Evolutionary conservation across 2,113 vertebrate species (phyloP).

Genomic region (Psittacula cyanocephala): DNA sequence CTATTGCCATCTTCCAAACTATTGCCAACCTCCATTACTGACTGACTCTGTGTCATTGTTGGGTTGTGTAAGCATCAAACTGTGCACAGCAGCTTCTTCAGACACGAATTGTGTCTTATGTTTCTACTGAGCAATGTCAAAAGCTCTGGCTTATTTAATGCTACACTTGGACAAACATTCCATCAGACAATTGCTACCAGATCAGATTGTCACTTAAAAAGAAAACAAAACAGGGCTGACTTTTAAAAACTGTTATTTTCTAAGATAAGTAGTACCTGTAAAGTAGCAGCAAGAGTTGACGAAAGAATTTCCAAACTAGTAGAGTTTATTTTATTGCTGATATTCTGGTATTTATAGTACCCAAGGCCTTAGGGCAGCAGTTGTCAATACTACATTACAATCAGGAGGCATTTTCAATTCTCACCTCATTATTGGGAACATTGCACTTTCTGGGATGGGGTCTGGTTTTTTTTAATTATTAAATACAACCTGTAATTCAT

Average conservation of each 20-base stretch:
- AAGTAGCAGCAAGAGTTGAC: not conserved
- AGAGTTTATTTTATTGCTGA: no score
- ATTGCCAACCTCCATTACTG: not conserved
- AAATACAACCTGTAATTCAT: no score
- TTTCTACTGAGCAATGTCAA: not conserved
- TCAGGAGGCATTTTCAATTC: no score
- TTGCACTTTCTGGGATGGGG: no score
- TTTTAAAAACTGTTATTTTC: not conserved
- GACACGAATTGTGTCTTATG: not conserved
- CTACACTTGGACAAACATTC: not conserved
- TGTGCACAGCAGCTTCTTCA: not conserved
- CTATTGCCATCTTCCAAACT: not conserved
- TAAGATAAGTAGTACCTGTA: not conserved
- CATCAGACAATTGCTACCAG: accelerated
- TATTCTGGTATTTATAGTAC: no score
- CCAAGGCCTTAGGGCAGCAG: no score
- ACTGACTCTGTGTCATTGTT: not conserved
- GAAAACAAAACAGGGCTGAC: not conserved
- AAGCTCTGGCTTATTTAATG: not conserved
- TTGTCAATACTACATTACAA: no score
- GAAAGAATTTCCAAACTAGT: not conserved
- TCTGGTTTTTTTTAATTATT: no score
- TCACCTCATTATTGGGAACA: no score
- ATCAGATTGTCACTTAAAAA: not conserved
- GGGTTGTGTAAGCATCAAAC: not conserved